A percentile compares a stretch with the other conserved stretches of the same genome.
Conservation (phyloP, 2,797 vertebrate species). For the Pteropus rufus region DNA sequence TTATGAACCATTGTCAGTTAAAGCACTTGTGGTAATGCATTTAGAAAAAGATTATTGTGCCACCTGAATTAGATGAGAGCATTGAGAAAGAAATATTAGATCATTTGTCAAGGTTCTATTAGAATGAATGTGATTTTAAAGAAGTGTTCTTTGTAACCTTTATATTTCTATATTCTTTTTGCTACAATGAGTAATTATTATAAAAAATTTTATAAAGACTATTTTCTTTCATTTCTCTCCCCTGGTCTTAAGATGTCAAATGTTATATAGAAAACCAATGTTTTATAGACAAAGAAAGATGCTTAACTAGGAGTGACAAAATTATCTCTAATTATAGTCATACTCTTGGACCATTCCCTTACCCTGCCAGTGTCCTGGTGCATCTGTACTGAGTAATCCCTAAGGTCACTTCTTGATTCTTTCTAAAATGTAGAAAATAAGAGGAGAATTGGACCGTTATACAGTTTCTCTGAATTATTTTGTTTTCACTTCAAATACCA, state of each 20-base stretch:
- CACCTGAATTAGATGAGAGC: not conserved
- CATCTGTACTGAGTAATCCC: not conserved
- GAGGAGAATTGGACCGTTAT: not conserved
- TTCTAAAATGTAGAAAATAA: not conserved
- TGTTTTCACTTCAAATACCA: not conserved
- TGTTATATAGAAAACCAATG: not conserved
- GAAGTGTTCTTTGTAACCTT: not conserved
- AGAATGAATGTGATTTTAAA: not conserved
- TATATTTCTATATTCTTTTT: not conserved
- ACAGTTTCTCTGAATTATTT: not conserved
- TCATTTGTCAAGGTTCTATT: not conserved
- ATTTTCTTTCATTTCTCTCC: not conserved
- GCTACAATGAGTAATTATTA: not conserved
- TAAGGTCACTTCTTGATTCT: not conserved
- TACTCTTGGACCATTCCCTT: not conserved
- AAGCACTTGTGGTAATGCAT: not conserved
- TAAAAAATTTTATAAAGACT: not conserved
- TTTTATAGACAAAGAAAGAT: not conserved
- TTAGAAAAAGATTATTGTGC: not conserved
- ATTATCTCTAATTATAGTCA: not conserved
- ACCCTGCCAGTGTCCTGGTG: not conserved
- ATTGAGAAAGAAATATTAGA: conserved; percentile 26
- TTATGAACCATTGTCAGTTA: not conserved
- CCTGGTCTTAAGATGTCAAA: not conserved
- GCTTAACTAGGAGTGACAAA: not conserved